Percentiles rank a stretch among this genome's conserved stretches.
These are phyloP conservation scores for Fragum fragum DNA, from an alignment of 2,888 invertebrate genomes.

Conservation along the genomic window DNA sequence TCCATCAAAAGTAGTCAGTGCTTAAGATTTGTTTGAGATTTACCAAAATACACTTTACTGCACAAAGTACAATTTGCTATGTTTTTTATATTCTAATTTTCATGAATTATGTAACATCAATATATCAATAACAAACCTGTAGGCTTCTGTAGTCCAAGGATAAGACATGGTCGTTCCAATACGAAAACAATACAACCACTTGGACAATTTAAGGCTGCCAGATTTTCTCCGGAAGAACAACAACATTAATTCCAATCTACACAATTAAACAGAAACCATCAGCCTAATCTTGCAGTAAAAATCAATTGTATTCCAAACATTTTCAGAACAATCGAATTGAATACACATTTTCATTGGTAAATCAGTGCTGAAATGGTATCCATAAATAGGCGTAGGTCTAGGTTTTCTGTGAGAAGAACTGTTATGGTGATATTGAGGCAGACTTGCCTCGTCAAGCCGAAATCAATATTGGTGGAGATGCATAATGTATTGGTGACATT, in stretches of 20 bases:
- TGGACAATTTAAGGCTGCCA: constrained; percentile 51
- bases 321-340: constrained; percentile 11
- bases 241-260: neutral
- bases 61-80: no score
- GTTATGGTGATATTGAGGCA: neutral
- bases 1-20: no score
- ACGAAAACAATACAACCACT: constrained; percentile 58
- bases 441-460: constrained; percentile 21
- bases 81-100: no score
- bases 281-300: neutral
- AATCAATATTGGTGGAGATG: constrained; percentile 53
- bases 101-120: no score
- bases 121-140: constrained; percentile 39
- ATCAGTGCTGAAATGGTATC: constrained; percentile 1
- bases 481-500: constrained; percentile 61
- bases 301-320: constrained; percentile 12
- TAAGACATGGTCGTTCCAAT: constrained; percentile 59
- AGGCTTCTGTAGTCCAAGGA: constrained; percentile 49
- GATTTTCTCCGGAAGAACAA: constrained; percentile 46
- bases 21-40: no score
- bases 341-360: constrained; percentile 6
- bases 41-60: no score
- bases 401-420: constrained; percentile 7
- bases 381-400: constrained; percentile 1
- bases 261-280: neutral